Evolutionary conservation across 2,797 vertebrate species (phyloP), one percentile per base, ranked within the genome.

Genomic region (Falco novaeseelandiae): DNA sequence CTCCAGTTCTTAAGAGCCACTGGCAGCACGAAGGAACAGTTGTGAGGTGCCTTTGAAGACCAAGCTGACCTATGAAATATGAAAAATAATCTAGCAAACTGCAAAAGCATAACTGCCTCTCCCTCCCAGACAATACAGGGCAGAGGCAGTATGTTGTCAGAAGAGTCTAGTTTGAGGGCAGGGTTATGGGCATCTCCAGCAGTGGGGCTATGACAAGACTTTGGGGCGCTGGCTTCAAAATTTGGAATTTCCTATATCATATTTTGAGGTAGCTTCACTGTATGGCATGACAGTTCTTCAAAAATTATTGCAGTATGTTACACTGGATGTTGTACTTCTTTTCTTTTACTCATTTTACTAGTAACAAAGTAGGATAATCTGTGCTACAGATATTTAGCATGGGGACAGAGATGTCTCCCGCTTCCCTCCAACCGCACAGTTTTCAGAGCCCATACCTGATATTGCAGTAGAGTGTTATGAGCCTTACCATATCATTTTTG

Each of bases 401-500:
- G 12, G 14, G 38, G 42, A 51, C 10, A 69, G 30, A 52, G 21
- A 29, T 7, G 5, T 32, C 38, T 80, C 42, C 30, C 32, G 67
- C 48, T 71, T 87, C 51, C 20, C 26, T 87, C 10, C 77, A 90
- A 34, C 5, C 27, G 62, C 29, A 57, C 19, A 62, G 32, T 27
- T 72, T 74, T 51, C 66, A 73, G 38, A 76, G 12, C 40, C 49
- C 29, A 48, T 16, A 40, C 38, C 8, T 26, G 54, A 23, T 36
- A 44, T 4, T 92, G 81, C 55, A 88, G 69, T 7, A 59, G 55
- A 71, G 23, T 34, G 40, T 20, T 77, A 62, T 7, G 23, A 91
- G 74, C 74, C 98, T 99, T 98, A 99, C 99, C 99, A 99, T 99
- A 95, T 99, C 99, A 38, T 99, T 99, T 97, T 99, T 99, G 98